These are phyloP conservation scores for Pelvicachromis taeniatus DNA, from an alignment of 2,113 vertebrate genomes.

Conservation along the genomic window DNA sequence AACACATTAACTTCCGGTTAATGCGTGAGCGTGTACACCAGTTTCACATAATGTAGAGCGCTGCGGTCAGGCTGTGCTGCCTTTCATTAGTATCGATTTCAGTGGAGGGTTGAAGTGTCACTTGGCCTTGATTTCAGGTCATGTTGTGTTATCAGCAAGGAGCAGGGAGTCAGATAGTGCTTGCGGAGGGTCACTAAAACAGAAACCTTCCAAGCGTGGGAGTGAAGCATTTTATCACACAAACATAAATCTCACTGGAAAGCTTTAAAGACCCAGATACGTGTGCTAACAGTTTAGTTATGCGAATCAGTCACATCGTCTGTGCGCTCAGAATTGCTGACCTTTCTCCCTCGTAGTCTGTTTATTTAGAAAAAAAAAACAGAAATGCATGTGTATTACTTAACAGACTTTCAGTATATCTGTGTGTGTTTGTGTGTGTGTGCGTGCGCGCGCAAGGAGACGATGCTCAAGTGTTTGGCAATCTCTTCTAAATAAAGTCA, in stretches of 20 bases:
- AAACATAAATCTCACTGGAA: constrained; percentile 11
- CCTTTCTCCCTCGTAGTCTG: neutral
- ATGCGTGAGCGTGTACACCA: neutral
- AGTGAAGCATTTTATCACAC: constrained; percentile 23
- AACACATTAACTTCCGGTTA: neutral
- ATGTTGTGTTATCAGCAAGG: neutral
- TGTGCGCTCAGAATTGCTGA: neutral
- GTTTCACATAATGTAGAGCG: neutral
- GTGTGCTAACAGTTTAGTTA: neutral
- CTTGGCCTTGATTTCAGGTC: neutral
- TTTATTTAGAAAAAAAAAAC: constrained; percentile 22
- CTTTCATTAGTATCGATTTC: constrained; percentile 18
- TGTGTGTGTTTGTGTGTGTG: neutral
- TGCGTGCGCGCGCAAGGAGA: neutral
- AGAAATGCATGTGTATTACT: neutral
- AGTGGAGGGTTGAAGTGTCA: neutral
- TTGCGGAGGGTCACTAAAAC: neutral
- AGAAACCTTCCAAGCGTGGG: neutral
- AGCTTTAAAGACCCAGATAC: neutral
- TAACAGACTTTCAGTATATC: neutral
- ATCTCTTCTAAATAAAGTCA: neutral
- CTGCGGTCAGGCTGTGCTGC: constrained; percentile 22
- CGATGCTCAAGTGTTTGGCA: neutral
- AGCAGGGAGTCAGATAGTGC: neutral
- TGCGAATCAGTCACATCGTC: neutral